These are phyloP conservation scores for Turnix velox DNA, from an alignment of 2,113 vertebrate genomes.

Conservation along the genomic window DNA sequence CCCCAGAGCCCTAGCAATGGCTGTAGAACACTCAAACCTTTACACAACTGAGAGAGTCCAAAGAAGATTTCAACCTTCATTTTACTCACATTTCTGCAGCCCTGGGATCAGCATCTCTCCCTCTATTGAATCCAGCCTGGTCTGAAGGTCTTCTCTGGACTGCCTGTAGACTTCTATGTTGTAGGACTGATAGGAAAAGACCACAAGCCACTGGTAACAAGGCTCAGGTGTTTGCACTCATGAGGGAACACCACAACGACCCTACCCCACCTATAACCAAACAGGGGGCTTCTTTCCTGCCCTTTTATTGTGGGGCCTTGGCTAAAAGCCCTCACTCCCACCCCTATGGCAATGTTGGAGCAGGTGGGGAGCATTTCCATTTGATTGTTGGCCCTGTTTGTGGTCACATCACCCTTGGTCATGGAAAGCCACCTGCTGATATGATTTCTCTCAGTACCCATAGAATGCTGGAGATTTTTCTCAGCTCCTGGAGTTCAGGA, in stretches of 20 bases:
- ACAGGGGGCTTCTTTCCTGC: fast-evolving
- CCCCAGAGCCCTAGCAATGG: background rate
- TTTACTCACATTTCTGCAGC: background rate
- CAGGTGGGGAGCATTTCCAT: fast-evolving
- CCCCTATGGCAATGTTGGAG: background rate
- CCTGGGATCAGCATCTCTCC: background rate
- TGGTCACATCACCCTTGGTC: fast-evolving
- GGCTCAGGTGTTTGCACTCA: background rate
- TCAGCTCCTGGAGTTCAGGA: background rate
- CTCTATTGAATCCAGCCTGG: fast-evolving
- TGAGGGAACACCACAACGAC: fast-evolving
- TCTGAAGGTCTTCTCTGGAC: fast-evolving
- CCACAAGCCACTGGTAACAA: fast-evolving
- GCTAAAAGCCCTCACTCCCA: background rate
- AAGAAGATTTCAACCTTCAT: fast-evolving
- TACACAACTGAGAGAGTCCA: fast-evolving
- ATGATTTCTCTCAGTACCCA: background rate
- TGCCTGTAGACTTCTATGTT: fast-evolving
- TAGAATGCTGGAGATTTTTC: background rate
- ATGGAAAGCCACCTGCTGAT: background rate
- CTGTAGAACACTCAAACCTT: fast-evolving
- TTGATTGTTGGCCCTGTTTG: background rate
- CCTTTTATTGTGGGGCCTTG: background rate
- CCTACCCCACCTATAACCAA: fast-evolving
- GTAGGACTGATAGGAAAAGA: fast-evolving